Percentiles rank a stretch among this genome's conserved stretches.
phyloP scores from a whole-genome alignment of 2,113 vertebrate genomes.

The Phalacrocorax aristotelis region DNA sequence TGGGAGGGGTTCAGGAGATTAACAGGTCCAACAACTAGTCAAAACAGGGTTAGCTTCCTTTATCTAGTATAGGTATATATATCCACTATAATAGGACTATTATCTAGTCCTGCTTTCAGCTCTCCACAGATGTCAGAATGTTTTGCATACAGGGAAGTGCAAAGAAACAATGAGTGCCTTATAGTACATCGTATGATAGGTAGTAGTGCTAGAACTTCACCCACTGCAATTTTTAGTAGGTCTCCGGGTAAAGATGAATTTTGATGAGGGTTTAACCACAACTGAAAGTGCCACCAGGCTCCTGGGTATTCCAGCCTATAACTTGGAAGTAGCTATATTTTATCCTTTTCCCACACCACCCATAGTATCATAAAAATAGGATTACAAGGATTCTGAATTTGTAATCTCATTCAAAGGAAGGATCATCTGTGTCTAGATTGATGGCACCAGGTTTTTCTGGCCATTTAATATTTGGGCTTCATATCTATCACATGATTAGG shows the following conservation, averaged over 20 bases:
- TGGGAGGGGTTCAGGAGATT: neutral
- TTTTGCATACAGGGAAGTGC: neutral
- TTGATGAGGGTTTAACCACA: neutral
- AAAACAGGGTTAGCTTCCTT: neutral
- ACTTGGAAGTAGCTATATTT: neutral
- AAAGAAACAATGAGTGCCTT: neutral
- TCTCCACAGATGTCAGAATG: neutral
- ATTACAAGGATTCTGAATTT: neutral
- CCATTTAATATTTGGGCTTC: neutral
- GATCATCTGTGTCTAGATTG: neutral
- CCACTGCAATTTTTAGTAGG: neutral
- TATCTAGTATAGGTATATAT: too few relatives aligned
- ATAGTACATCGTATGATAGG: neutral
- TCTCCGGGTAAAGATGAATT: neutral
- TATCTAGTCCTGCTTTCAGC: neutral
- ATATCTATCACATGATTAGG: neutral
- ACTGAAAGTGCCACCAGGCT: neutral
- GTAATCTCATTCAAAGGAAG: neutral
- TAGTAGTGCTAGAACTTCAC: neutral
- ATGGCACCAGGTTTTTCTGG: neutral
- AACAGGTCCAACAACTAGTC: neutral
- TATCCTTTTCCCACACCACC: neutral
- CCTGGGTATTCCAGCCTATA: neutral
- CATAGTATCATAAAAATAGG: neutral
- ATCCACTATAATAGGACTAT: too few relatives aligned